A percentile compares a stretch with the other conserved stretches of the same genome.
Evolutionary conservation across 1,140 invertebrate species (phyloP).

Genomic region (Anastrepha obliqua): DNA sequence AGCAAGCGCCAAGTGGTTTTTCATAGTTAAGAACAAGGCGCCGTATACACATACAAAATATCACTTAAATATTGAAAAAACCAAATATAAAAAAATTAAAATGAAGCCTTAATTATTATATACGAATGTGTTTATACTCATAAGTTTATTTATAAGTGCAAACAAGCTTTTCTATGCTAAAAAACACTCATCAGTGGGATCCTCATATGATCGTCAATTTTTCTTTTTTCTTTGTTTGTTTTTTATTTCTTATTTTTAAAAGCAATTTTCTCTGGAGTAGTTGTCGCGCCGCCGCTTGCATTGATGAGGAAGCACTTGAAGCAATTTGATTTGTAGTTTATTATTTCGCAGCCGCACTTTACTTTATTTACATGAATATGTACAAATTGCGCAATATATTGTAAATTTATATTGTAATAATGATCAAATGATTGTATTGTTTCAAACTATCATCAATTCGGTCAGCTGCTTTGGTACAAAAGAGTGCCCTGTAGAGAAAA

Average conservation of each 20-base stretch:
- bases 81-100: neutral
- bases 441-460: neutral
- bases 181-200: slow-evolving; percentile 5
- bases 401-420: slow-evolving; percentile 45
- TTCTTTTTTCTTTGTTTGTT: neutral
- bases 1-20: slow-evolving; percentile 29
- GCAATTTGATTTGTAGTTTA: slow-evolving; percentile 48
- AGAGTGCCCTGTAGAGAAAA: neutral
- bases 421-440: slow-evolving; percentile 16
- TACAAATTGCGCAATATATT: neutral
- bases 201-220: neutral
- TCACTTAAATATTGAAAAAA: neutral
- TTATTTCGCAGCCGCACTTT: slow-evolving; percentile 37
- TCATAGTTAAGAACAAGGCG: slow-evolving; percentile 13
- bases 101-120: slow-evolving; percentile 21
- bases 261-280: neutral
- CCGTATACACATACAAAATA: neutral
- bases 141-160: slow-evolving; percentile 11
- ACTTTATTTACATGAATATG: neutral
- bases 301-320: slow-evolving; percentile 44
- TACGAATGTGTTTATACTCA: neutral
- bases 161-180: neutral
- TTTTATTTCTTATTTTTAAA: neutral
- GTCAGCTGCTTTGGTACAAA: neutral
- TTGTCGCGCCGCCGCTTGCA: slow-evolving; percentile 29